Base-by-base conservation (phyloP, 2,113 vertebrate species). In the Gymnorhina tibicen region DNA sequence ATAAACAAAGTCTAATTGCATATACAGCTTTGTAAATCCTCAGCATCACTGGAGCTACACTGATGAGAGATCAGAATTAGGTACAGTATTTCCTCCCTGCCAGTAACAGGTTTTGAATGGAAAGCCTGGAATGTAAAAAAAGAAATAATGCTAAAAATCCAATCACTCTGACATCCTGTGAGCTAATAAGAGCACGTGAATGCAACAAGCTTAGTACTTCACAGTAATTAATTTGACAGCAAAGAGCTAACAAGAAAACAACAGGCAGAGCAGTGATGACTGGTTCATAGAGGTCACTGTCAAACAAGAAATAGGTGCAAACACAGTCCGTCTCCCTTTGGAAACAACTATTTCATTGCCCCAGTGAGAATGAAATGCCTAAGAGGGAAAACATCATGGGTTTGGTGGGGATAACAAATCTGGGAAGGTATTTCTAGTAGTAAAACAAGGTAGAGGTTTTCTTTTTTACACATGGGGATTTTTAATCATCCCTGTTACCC, bases 61-160 rank as follows among this genome's bases (percentile, higher is more conserved):
- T 79, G 67, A 79, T 42, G 46, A 58, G 74, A 87, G 73, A 95
- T 64, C 92, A 74, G 59, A 89, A 91, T 89, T 90, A 94, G 58
- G 64, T 72, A 91, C 69, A 82, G 88, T 81, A 81, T 92, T 93
- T 96, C 92, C 79, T 96, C 80, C 80, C 88, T 92, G 77, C 79
- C 94, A 74, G 74, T 91, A 95, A 93, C 93, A 91, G 95, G 88
- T 96, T 95, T 92, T 93, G 92, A 96, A 96, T 95, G 80, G 95
- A 87, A 96, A 96, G 81, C 69, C 53, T 94, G 66, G 86, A 96
- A 95, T 92, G 88, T 95, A 96, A 96, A 97, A 97, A 96, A 96
- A 97, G 95, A 97, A 96, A 96, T 96, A 97, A 96, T 94, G 88
- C 96, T 97, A 97, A 97, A 96, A 97, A 97, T 96, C 96, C 96